Evolutionary conservation across 2,888 invertebrate genomes (phyloP), one percentile per base, ranked within the genome.

Genomic region (Stenodema calcarata): DNA sequence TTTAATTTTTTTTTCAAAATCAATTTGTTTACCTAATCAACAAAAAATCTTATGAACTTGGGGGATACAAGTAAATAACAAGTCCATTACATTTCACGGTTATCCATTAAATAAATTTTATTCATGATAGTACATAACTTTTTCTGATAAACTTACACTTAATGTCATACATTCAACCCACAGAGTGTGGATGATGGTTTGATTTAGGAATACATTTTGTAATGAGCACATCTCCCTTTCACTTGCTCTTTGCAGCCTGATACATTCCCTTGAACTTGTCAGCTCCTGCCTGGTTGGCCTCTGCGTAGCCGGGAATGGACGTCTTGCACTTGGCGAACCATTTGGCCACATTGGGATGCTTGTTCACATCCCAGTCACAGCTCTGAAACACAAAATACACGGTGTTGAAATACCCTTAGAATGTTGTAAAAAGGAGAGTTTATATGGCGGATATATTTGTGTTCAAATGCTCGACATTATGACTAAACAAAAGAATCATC

Each of bases 301-400:
- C 92, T 4, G 91, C 91, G 90, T 93, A 94, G 62, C 93, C 94
- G 0, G 93, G 93, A 54, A 93, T 92, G 23, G 93, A 92, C 14
- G 91, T 90, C 91, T 94, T 94, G 86, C 93, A 92, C 87, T 92
- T 93, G 18, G 91, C 92, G 89, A 92, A 92, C 94, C 95, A 95
- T 85, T 92, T 94, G 87, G 91, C 91, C 84, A 96, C 92, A 89
- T 96, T 96, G 79, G 93, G 91, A 91, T 94, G 95, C 89, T 94
- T 94, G 90, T 93, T 92, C 88, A 96, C 90, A 90, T 96, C 95
- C 88, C 94, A 93, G 0, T 92, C 92, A 27, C 93, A 91, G 6
- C 89, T 86, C 91, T 91, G 89, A 62, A 89, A 89, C 23, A 41
- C 0, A 35, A 7, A 35, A 35, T 35, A 4, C 7, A 7, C 35